Evolutionary conservation across 1,140 invertebrate species (phyloP), one percentile per base, ranked within the genome.

Genomic region (Euwallacea similis): DNA sequence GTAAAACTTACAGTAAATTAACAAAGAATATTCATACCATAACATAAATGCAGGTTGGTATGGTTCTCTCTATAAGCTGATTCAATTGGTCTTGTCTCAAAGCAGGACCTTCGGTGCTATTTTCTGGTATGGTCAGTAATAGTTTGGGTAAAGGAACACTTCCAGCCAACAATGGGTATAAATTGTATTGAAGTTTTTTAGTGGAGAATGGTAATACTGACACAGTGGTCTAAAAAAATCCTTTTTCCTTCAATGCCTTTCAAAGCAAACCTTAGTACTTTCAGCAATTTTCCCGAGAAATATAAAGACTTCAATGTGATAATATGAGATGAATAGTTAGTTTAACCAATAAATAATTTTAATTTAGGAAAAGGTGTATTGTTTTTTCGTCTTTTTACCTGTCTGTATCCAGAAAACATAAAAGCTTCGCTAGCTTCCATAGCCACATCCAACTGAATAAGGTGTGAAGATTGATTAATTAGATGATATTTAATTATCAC

Each of bases 361-460:
- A 33, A 33, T 33, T 33, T 4, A 33, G 21, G 21, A 4, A 33
- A 33, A 33, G 4, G 21, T 33, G 21, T 4, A 33, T 33, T 33
- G 4, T 33, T 33, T 50, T n/a, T 56, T 13, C 8, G 2, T 16
- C 16, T 56, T 15, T 7, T 47, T 81, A 93, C 90, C 82, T 94
- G 90, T 85, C 94, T 95, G 75, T 95, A 92, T 4, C 94, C 94
- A 75, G 93, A 88, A 84, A 93, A 96, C 91, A 96, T 94, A 78
- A 96, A 96, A 6, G 88, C 89, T 80, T 96, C 93, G 74, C 88
- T 92, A 1, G 89, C 88, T 74, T 95, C 92, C 83, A 96, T 90
- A 63, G 84, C 87, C 10, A 95, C 79, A 69, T 87, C 87, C 9
- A 96, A 82, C 59, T 92, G 89, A 58, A 93, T 86, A 8, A 93